phyloP scores from a whole-genome alignment of 2,797 vertebrate genomes.

The Enteromius trimaculatus region DNA sequence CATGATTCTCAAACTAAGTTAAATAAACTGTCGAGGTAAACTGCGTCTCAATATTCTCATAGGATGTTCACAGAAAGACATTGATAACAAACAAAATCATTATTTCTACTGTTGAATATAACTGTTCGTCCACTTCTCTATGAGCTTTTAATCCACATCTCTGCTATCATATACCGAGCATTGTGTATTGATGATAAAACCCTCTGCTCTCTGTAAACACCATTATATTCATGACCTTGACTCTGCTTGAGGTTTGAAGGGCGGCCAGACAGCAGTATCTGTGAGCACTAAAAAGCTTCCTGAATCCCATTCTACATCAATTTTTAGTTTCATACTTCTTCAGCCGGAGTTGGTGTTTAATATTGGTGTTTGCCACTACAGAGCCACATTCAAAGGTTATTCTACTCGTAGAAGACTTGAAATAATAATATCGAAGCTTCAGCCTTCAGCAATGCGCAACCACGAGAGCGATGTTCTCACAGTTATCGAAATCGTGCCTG shows the following conservation, averaged over 20 bases:
- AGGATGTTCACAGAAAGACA: neutral
- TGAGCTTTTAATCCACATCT: conserved; percentile 1
- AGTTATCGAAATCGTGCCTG: conserved; percentile 8
- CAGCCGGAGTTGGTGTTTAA: neutral
- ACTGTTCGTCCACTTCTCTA: neutral
- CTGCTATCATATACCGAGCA: neutral
- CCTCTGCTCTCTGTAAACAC: conserved; percentile 16
- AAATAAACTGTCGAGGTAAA: neutral
- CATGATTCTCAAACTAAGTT: neutral
- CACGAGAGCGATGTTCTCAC: neutral
- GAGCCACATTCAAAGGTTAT: neutral
- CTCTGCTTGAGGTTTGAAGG: conserved; percentile 43
- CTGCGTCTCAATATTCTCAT: conserved; percentile 10
- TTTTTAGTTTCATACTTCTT: conserved; percentile 1
- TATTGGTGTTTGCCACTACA: neutral
- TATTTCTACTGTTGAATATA: neutral
- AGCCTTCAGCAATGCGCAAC: neutral
- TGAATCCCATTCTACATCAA: neutral
- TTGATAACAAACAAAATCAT: neutral
- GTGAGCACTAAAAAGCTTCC: conserved; percentile 16
- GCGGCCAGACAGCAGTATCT: conserved; percentile 26
- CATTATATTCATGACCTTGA: conserved; percentile 32
- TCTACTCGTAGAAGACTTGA: neutral
- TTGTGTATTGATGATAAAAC: conserved; percentile 19
- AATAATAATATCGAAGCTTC: neutral